A percentile compares a stretch with the other conserved stretches of the same genome.
Conservation (phyloP, 2,113 vertebrate species). For the Chrysemys picta region DNA sequence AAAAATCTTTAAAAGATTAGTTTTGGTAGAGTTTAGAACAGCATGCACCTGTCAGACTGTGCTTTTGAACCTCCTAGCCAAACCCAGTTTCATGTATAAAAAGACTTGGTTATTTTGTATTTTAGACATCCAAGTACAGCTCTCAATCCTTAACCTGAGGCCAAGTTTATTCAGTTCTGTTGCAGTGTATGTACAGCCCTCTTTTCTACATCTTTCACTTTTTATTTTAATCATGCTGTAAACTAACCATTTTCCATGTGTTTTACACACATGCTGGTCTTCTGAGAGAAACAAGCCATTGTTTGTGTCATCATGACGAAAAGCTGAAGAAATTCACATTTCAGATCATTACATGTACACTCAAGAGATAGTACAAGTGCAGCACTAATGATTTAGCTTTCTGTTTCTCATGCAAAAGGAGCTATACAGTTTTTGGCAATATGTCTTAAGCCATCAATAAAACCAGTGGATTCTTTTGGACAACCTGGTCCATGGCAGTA, state of each 20-base stretch:
- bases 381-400: background rate
- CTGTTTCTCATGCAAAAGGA: background rate
- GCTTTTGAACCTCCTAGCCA: background rate
- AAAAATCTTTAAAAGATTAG: background rate
- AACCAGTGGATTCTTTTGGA: background rate
- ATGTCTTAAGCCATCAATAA: background rate
- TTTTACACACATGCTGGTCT: background rate
- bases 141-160: background rate
- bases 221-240: background rate
- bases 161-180: background rate
- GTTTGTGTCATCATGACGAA: background rate
- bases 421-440: background rate
- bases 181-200: background rate
- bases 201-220: background rate
- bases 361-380: background rate
- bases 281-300: background rate
- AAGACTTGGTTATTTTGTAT: background rate
- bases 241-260: background rate
- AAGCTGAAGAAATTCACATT: background rate
- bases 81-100: background rate
- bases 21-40: background rate
- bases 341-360: background rate
- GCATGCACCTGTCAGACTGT: background rate
- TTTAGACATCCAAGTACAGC: background rate
- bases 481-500: background rate